These are phyloP conservation scores for Denticeps clupeoides DNA, from an alignment of 2,797 vertebrate genomes.

Conservation along the genomic window DNA sequence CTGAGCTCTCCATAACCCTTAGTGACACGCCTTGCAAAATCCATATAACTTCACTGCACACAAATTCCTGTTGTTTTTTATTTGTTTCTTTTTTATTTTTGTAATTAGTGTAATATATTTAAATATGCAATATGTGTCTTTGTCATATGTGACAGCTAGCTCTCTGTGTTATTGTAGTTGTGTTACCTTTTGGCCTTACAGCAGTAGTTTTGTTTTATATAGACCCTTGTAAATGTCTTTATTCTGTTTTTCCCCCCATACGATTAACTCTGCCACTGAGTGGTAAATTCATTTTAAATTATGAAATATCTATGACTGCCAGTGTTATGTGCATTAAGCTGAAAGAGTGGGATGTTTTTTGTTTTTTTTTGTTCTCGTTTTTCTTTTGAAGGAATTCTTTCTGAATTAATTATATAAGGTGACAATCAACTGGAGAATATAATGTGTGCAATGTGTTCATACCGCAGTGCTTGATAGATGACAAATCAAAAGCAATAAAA, in stretches of 20 bases:
- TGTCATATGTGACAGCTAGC: slow-evolving; percentile 25
- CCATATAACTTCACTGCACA: slow-evolving; percentile 1
- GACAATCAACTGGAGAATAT: slow-evolving; percentile 34
- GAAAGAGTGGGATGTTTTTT: slow-evolving; percentile 16
- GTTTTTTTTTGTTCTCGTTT: background rate
- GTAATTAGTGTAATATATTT: slow-evolving; percentile 47
- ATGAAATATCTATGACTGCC: slow-evolving; percentile 44
- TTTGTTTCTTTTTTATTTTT: slow-evolving; percentile 22
- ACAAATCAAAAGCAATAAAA: slow-evolving; percentile 26
- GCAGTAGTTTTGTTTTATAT: slow-evolving; percentile 37
- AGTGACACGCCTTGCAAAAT: slow-evolving; percentile 12
- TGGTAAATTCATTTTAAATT: slow-evolving; percentile 58
- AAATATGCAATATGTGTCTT: slow-evolving; percentile 29
- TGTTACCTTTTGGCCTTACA: slow-evolving; percentile 18
- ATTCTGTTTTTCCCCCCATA: slow-evolving; percentile 42
- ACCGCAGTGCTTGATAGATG: slow-evolving; percentile 24
- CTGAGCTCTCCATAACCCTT: no score
- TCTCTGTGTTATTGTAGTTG: slow-evolving; percentile 20
- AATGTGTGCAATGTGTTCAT: slow-evolving; percentile 13
- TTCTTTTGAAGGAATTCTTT: slow-evolving; percentile 20
- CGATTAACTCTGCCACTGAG: slow-evolving; percentile 59
- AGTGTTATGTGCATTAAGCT: slow-evolving; percentile 38
- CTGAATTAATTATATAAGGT: slow-evolving; percentile 23
- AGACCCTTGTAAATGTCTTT: slow-evolving; percentile 57
- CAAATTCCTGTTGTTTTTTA: slow-evolving; percentile 10